phyloP scores from a whole-genome alignment of 1,140 invertebrate species.

The Schlechtendalia chinensis region DNA sequence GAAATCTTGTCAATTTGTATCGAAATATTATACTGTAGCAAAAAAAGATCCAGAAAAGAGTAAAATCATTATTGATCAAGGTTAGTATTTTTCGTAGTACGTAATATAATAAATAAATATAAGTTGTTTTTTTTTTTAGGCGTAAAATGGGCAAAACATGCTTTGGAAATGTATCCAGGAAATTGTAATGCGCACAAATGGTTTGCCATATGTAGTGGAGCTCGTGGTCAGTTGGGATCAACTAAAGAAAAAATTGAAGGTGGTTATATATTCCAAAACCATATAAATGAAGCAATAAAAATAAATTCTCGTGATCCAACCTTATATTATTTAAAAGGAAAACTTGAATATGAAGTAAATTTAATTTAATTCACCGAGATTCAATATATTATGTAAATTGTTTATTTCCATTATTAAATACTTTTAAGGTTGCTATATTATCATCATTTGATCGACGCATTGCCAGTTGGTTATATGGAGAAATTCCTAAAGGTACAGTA shows the following conservation, averaged over 20 bases:
- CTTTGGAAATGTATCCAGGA: constrained; percentile 61
- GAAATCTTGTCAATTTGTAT: constrained; percentile 54
- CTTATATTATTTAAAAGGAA: constrained; percentile 70
- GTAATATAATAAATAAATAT: constrained; percentile 38
- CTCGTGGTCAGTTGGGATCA: constrained; percentile 62
- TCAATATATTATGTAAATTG: too few species aligned
- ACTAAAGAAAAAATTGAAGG: constrained; percentile 69
- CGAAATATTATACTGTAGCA: constrained; percentile 53
- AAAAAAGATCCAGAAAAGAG: constrained; percentile 56
- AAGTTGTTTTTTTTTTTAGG: constrained; percentile 57
- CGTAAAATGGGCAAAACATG: constrained; percentile 62
- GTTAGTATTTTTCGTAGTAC: neutral
- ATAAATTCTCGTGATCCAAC: constrained; percentile 67
- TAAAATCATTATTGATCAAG: constrained; percentile 47
- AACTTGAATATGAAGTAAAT: constrained; percentile 68
- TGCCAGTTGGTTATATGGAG: constrained; percentile 68
- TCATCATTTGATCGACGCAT: constrained; percentile 72
- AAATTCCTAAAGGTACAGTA: constrained; percentile 65
- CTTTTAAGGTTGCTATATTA: constrained; percentile 61
- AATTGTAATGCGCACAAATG: constrained; percentile 73
- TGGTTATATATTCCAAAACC: constrained; percentile 69
- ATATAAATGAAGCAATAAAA: constrained; percentile 68
- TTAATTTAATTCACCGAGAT: neutral
- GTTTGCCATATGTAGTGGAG: constrained; percentile 73
- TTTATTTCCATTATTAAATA: too few species aligned